phyloP scores from a whole-genome alignment of 37 sponge, comb jelly and placozoan species.

The Corticium candelabrum region DNA sequence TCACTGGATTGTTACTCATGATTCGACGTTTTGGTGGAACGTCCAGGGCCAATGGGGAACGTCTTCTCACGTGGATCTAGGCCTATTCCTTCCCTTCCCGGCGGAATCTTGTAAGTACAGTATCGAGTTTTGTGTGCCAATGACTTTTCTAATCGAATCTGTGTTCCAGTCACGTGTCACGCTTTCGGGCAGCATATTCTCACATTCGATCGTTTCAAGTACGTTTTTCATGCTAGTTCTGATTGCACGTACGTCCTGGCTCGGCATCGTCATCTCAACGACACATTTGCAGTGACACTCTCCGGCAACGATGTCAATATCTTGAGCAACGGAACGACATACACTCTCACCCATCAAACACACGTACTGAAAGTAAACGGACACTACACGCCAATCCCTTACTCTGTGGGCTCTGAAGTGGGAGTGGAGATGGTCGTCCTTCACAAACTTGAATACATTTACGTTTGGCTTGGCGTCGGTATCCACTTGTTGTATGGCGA shows the following conservation, averaged over 20 bases:
- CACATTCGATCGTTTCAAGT: not conserved
- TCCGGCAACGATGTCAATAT: not conserved
- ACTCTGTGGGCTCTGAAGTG: not conserved
- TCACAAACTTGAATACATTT: not conserved
- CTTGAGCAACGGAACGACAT: not conserved
- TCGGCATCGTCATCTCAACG: not conserved
- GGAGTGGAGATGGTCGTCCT: not conserved
- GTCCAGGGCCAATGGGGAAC: no score
- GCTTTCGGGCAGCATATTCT: no score
- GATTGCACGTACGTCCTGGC: not conserved
- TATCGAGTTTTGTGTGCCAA: no score
- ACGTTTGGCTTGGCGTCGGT: not conserved
- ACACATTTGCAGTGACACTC: not conserved
- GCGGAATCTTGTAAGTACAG: no score
- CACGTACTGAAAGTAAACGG: not conserved
- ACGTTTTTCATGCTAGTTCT: not conserved
- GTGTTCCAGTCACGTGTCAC: no score
- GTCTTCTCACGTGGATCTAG: no score
- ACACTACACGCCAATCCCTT: not conserved
- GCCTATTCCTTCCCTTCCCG: no score
- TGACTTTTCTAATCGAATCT: no score
- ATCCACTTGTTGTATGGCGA: not conserved
- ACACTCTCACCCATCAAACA: not conserved
- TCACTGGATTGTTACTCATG: no score
- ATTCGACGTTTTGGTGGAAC: no score